Evolutionary conservation across 2,113 vertebrate species (phyloP), one percentile per base, ranked within the genome.

Genomic region (Perognathus longimembris): DNA sequence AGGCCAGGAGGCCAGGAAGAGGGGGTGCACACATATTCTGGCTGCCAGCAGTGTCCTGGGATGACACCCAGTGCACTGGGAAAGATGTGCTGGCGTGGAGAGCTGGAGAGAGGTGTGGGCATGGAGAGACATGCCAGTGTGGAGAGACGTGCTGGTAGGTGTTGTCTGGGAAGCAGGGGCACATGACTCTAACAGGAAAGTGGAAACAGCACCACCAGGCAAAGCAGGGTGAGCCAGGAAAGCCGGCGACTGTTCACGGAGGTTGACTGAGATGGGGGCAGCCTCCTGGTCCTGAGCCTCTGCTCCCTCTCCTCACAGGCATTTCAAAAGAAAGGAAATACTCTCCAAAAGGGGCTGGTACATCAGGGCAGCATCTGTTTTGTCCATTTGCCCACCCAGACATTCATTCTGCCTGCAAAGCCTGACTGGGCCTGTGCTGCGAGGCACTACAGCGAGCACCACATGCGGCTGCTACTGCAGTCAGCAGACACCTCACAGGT

Each of bases 21-120:
- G 15, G 10, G 0, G 18, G 6, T 12, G 15, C 7, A 1, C 21
- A 10, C 1, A 0, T 14, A 32, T 1, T 18, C 4, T 20, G 32
- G 45, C 17, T 6, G 11, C 17, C 36, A 22, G 71, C 30, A n/a
- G 34, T n/a, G n/a, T n/a, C n/a, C n/a, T n/a, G n/a, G n/a, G n/a
- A n/a, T n/a, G n/a, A n/a, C n/a, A n/a, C n/a, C n/a, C n/a, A n/a
- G n/a, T n/a, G n/a, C n/a, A n/a, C n/a, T n/a, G n/a, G n/a, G n/a
- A n/a, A n/a, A n/a, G n/a, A n/a, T n/a, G n/a, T n/a, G n/a, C n/a
- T n/a, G n/a, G n/a, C n/a, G n/a, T n/a, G n/a, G n/a, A n/a, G n/a
- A n/a, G n/a, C n/a, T n/a, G n/a, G n/a, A n/a, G n/a, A n/a, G n/a
- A n/a, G n/a, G n/a, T n/a, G n/a, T n/a, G n/a, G n/a, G n/a, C n/a